Evolutionary conservation across 2,797 vertebrate genomes (phyloP), one percentile per base, ranked within the genome.

Genomic region (Staurois parvus): DNA sequence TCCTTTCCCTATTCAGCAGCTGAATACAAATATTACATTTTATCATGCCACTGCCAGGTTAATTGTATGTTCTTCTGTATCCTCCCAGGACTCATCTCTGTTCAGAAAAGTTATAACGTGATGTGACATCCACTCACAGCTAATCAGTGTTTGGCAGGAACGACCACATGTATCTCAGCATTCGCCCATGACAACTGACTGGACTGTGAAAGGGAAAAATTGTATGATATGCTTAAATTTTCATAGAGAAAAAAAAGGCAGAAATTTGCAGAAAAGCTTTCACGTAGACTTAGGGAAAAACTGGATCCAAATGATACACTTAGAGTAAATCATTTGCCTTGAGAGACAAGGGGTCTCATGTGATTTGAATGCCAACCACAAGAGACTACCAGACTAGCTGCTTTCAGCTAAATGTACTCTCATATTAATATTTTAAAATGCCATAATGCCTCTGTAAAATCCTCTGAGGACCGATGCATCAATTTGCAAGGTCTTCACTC

Each of bases 391-490:
- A 94, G 93, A 94, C 93, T 93, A 95, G 96, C 96, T 94, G 95
- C 97, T 97, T 96, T 94, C 96, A 92, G 95, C 97, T 98, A 98
- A 99, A 99, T 99, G 97, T 97, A 97, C 97, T 98, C 95, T 97
- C 96, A 96, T 97, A 99, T 99, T 98, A 99, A 99, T 99, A 99
- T 99, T 99, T 99, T 97, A 99, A 97, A 98, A 98, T 95, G 95
- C 96, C 96, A 96, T 98, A 98, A 98, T 99, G 97, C 95, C 95
- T 96, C 95, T 94, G 94, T 93, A 94, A 96, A 96, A 96, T 94
- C 94, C 96, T 96, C 95, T 90, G 94, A 96, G 95, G 97, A 97
- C 95, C 96, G 94, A 96, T 97, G 95, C 96, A 97, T 98, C 97
- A 98, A 97, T 98, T 98, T 98, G 94, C 92, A 88, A 96, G 95